A percentile compares a stretch with the other conserved stretches of the same genome.
Conservation (phyloP, 2,113 vertebrate species). For the Campylorhamphus procurvoides region DNA sequence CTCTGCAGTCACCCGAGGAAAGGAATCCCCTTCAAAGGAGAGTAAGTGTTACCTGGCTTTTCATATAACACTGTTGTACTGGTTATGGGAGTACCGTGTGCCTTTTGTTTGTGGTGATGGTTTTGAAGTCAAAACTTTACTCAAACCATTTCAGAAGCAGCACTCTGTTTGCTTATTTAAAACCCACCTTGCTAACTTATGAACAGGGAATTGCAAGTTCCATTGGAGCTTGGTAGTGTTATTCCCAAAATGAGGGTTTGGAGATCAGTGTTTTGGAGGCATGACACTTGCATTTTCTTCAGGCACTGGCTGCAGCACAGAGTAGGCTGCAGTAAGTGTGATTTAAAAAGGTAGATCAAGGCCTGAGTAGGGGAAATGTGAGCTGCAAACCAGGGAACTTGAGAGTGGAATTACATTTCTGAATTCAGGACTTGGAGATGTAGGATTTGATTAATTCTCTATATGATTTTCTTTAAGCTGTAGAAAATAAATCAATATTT, state of each 20-base stretch:
- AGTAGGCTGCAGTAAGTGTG: not conserved
- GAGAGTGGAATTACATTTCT: not conserved
- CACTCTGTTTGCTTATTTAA: not conserved
- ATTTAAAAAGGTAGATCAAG: not conserved
- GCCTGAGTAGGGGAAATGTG: not conserved
- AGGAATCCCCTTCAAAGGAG: constrained; percentile 74
- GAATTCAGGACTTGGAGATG: not conserved
- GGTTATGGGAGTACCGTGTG: too few species aligned
- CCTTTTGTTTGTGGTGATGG: not conserved
- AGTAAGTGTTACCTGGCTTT: constrained; percentile 70
- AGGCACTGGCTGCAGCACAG: not conserved
- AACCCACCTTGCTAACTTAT: not conserved
- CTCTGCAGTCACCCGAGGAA: constrained; percentile 81
- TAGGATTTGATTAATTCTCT: not conserved
- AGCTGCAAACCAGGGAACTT: not conserved
- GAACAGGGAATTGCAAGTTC: not conserved
- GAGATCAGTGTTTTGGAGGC: not conserved
- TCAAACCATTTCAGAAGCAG: not conserved
- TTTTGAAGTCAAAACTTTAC: not conserved
- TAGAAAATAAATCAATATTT: not conserved
- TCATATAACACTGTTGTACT: too few species aligned
- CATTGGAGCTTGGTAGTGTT: not conserved
- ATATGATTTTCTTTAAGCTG: not conserved
- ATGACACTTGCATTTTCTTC: not conserved
- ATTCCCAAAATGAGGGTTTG: not conserved